Conservation (phyloP, 2,888 invertebrate genomes). For the Dichetophora obliterata region DNA sequence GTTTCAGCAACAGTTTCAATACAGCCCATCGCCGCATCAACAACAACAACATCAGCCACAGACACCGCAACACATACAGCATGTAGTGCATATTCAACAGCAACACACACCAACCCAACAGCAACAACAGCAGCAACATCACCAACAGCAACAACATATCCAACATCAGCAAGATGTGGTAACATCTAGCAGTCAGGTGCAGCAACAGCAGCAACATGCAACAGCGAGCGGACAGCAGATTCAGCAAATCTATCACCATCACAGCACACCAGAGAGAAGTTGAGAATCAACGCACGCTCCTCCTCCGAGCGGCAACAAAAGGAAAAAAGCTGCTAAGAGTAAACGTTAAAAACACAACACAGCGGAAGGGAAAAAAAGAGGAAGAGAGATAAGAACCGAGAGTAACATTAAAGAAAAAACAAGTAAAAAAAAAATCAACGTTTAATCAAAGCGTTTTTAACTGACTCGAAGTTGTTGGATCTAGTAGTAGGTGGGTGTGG, state of each 20-base stretch:
- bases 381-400: background rate
- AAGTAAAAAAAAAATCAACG: background rate
- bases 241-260: constrained; percentile 69
- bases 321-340: constrained; percentile 66
- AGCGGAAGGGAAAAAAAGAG: background rate
- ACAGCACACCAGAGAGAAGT: constrained; percentile 69
- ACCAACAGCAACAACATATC: constrained; percentile 60
- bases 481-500: no score
- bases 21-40: constrained; percentile 69
- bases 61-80: constrained; percentile 67
- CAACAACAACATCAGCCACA: constrained; percentile 59
- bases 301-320: constrained; percentile 57
- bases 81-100: constrained; percentile 67
- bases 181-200: constrained; percentile 67
- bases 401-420: background rate
- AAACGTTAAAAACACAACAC: constrained; percentile 61
- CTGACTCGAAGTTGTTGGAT: background rate
- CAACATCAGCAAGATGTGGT: constrained; percentile 68
- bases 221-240: constrained; percentile 58
- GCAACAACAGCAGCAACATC: constrained; percentile 62
- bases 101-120: constrained; percentile 44
- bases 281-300: constrained; percentile 63
- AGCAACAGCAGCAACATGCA: constrained; percentile 51
- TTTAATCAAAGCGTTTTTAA: background rate
- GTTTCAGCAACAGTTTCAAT: constrained; percentile 70